Evolutionary conservation across 2,797 vertebrate species (phyloP).

Genomic region (Propithecus deckenii): DNA sequence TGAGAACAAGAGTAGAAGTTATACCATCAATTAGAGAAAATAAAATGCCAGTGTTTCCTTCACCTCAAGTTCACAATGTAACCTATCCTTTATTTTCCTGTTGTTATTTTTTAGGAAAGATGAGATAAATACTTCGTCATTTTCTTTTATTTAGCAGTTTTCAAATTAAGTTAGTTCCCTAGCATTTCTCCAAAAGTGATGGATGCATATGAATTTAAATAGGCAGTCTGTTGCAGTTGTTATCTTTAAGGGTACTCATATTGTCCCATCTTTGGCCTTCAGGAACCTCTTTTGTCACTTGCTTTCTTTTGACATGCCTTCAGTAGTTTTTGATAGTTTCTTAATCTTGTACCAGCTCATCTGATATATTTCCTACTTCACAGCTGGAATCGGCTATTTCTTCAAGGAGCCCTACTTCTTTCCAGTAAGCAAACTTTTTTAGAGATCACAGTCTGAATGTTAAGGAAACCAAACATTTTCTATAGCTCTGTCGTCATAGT

Average conservation of each 20-base stretch:
- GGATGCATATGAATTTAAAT: neutral
- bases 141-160: conserved; percentile 2
- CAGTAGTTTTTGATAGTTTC: neutral
- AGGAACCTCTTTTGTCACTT: neutral
- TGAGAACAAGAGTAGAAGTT: neutral
- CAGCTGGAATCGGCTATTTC: neutral
- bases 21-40: neutral
- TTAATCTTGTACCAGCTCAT: neutral
- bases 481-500: neutral
- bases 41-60: neutral
- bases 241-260: neutral
- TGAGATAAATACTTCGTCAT: neutral
- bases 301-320: neutral
- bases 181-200: neutral
- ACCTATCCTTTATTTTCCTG: neutral
- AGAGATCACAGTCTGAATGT: neutral
- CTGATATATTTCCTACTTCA: neutral
- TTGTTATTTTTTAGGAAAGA: neutral
- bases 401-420: neutral
- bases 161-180: neutral
- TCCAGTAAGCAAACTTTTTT: neutral
- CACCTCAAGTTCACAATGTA: neutral
- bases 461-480: neutral
- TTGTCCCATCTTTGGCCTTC: neutral
- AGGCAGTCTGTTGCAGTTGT: neutral